Evolutionary conservation across 1,140 invertebrate species (phyloP).

Genomic region (Druon quercuslanigerum): DNA sequence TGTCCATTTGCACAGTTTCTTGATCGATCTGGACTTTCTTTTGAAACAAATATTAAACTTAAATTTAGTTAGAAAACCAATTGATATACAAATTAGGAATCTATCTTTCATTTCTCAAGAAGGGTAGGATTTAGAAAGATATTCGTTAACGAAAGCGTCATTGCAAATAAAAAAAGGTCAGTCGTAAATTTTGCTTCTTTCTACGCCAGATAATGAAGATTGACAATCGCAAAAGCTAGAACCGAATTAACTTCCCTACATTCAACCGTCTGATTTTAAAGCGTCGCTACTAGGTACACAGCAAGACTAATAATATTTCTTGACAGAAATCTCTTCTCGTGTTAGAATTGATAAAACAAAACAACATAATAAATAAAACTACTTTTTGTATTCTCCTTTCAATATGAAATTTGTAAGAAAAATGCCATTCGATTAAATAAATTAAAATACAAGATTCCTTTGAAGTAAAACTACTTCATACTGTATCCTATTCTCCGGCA

Average conservation of each 20-base stretch:
- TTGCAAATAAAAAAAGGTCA: neutral
- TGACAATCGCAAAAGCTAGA: conserved; percentile 1
- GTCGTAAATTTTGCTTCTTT: neutral
- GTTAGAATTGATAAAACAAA: no score
- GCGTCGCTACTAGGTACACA: neutral
- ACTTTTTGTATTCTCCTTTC: no score
- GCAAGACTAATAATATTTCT: conserved; percentile 1
- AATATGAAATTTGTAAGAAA: no score
- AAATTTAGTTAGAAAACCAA: no score
- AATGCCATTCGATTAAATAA: no score
- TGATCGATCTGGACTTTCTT: no score
- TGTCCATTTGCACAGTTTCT: no score
- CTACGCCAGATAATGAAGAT: neutral
- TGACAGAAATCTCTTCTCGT: neutral
- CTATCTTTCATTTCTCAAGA: neutral
- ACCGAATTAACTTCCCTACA: conserved; percentile 4
- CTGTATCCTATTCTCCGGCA: neutral
- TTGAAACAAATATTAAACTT: no score
- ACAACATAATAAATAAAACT: no score
- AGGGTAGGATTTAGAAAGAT: neutral
- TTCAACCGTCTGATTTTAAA: conserved; percentile 18
- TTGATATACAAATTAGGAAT: no score
- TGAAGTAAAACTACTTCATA: neutral
- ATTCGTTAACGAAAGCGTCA: neutral
- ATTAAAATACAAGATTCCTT: conserved; percentile 31